Conservation (phyloP, 2,113 vertebrate genomes). For the Lota lota region DNA sequence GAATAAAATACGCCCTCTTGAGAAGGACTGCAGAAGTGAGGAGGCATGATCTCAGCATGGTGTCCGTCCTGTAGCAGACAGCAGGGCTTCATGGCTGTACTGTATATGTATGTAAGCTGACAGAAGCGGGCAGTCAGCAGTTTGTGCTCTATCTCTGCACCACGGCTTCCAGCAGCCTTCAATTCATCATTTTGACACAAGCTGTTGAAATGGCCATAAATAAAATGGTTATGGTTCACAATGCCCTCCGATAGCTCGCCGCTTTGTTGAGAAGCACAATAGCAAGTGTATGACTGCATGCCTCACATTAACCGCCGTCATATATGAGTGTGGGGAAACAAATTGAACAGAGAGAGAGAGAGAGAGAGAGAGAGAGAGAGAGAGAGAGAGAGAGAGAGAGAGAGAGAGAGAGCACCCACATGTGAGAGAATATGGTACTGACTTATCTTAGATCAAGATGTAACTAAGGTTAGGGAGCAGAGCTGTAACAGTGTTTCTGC, state of each 20-base stretch:
- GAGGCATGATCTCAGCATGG: conserved; percentile 38
- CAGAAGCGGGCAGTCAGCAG: conserved; percentile 48
- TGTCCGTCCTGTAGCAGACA: conserved; percentile 24
- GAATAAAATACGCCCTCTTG: neutral
- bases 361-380: neutral
- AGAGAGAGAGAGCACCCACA: neutral
- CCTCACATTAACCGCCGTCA: too few relatives aligned
- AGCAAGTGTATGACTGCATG: conserved; percentile 5
- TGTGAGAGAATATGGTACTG: neutral
- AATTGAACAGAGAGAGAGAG: neutral
- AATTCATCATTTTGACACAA: conserved; percentile 47
- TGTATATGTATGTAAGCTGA: conserved; percentile 41
- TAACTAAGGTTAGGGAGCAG: conserved; percentile 31
- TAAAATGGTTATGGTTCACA: conserved; percentile 43
- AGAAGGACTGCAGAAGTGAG: conserved; percentile 24
- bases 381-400: conserved; percentile 12
- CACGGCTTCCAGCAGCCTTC: conserved; percentile 28
- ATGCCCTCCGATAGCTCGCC: conserved; percentile 32
- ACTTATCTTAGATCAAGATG: neutral
- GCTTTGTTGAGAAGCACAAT: neutral
- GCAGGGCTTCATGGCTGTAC: conserved; percentile 25
- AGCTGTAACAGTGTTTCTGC: conserved; percentile 7
- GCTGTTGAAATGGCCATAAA: conserved; percentile 39
- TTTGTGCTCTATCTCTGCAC: conserved; percentile 42
- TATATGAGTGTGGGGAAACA: conserved; percentile 9